Evolutionary conservation across 1,140 invertebrate species (phyloP).

Genomic region (Triops longicaudatus): DNA sequence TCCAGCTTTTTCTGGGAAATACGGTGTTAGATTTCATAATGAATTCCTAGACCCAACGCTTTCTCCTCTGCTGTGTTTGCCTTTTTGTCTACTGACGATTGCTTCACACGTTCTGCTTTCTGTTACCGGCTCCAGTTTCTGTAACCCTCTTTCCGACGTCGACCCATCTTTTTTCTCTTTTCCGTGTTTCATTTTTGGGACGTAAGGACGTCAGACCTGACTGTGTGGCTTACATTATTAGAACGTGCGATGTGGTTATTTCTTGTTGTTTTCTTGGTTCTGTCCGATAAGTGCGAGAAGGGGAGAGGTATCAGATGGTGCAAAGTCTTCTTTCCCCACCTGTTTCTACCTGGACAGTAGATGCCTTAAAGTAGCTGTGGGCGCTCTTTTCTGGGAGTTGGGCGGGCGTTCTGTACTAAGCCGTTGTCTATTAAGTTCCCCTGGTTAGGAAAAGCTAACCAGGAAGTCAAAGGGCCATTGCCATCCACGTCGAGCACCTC

Average conservation of each 20-base stretch:
- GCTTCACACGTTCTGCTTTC: constrained; percentile 14
- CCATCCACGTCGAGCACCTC: neutral
- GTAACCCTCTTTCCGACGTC: constrained; percentile 7
- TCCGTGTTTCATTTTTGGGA: neutral
- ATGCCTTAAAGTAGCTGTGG: neutral
- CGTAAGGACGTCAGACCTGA: neutral
- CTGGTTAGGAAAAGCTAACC: neutral
- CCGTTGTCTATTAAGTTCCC: neutral
- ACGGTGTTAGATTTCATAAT: neutral
- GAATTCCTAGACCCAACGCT: neutral
- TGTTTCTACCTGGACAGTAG: neutral
- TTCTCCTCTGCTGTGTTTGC: neutral
- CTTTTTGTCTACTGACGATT: neutral
- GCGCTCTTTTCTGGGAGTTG: neutral
- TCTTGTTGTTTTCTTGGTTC: neutral
- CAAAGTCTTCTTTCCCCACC: neutral
- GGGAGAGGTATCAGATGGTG: neutral
- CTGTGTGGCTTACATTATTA: neutral
- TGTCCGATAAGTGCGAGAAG: neutral
- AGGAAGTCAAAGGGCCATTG: neutral
- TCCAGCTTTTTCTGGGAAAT: neutral
- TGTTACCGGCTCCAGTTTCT: neutral
- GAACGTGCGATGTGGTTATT: neutral
- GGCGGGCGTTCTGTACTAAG: neutral
- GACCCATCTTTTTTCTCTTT: neutral